Evolutionary conservation across 2,888 invertebrate species (phyloP).

Genomic region (Agrilus cyanescens): DNA sequence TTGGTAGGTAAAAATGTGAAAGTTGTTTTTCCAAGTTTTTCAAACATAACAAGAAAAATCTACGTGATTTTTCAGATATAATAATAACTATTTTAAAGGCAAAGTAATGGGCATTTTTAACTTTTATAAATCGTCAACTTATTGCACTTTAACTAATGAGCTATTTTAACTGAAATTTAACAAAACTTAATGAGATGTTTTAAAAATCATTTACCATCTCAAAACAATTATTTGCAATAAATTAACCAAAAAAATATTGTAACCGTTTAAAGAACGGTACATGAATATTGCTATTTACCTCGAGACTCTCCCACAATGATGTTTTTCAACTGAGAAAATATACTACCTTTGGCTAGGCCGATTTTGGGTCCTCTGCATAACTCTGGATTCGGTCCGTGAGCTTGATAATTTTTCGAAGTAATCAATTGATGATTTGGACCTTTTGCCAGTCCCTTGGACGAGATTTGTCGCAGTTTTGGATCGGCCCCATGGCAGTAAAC

Average conservation of each 20-base stretch:
- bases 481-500: constrained; percentile 76
- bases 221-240: too few species aligned
- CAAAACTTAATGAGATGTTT: too few species aligned
- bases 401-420: constrained; percentile 34
- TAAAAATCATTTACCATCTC: too few species aligned
- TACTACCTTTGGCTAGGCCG: constrained; percentile 66
- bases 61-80: too few species aligned
- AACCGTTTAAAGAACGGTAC: constrained; percentile 22
- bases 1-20: too few species aligned
- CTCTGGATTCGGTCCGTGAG: constrained; percentile 55
- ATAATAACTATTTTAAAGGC: too few species aligned
- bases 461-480: constrained; percentile 44
- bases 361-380: constrained; percentile 60
- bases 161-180: too few species aligned
- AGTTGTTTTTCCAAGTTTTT: too few species aligned
- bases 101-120: too few species aligned
- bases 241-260: background rate
- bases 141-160: too few species aligned
- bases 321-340: constrained; percentile 55
- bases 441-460: constrained; percentile 34
- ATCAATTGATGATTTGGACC: constrained; percentile 40
- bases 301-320: constrained; percentile 38
- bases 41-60: too few species aligned
- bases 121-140: too few species aligned
- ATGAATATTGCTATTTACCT: constrained; percentile 35